Evolutionary conservation across 2,113 vertebrate species (phyloP).

Genomic region (Pelusios castaneus): DNA sequence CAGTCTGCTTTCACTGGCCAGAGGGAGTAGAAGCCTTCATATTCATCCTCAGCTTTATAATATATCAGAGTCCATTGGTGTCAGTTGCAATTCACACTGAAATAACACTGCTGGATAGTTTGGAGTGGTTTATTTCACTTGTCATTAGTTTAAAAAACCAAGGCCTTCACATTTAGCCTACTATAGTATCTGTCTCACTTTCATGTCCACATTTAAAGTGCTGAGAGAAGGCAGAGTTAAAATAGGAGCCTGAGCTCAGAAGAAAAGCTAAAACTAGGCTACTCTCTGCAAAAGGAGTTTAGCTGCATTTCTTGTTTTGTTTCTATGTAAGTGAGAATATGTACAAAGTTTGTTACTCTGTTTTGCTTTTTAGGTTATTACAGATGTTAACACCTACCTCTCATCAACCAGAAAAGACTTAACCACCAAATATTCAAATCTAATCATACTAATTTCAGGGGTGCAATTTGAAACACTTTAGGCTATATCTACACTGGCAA

Average conservation of each 20-base stretch:
- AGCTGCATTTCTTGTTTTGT: neutral
- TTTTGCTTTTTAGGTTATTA: neutral
- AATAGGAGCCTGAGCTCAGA: neutral
- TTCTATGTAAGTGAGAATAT: neutral
- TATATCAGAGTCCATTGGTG: neutral
- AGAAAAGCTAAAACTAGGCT: neutral
- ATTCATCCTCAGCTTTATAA: neutral
- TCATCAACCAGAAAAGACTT: neutral
- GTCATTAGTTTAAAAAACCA: neutral
- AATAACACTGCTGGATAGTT: neutral
- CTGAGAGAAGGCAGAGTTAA: neutral
- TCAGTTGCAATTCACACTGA: neutral
- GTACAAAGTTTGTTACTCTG: neutral
- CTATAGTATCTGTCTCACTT: neutral
- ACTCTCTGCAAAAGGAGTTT: neutral
- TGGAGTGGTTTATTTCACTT: neutral
- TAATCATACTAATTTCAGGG: neutral
- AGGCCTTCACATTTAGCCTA: neutral
- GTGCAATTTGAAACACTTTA: neutral
- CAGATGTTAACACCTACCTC: neutral
- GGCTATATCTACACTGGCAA: too few species aligned
- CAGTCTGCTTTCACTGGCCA: too few species aligned
- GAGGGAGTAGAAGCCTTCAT: neutral
- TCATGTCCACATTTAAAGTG: neutral
- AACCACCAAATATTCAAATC: neutral